phyloP scores from a whole-genome alignment of 2,888 invertebrate species.

The Drosophila demipolita region DNA sequence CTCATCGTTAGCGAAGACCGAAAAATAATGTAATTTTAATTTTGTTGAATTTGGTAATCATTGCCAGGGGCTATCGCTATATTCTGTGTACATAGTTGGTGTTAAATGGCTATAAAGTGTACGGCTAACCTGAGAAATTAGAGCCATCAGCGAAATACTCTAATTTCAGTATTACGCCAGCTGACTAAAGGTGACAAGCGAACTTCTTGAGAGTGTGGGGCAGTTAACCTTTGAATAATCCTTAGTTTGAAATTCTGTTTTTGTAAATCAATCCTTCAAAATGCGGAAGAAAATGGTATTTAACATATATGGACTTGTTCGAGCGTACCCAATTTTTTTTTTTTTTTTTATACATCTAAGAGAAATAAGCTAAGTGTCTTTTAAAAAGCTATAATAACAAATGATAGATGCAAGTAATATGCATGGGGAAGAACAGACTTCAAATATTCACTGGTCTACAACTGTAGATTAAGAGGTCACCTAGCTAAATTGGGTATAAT shows the following conservation, averaged over 20 bases:
- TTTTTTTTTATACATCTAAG: background rate
- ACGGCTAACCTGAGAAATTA: background rate
- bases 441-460: background rate
- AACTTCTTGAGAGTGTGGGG: background rate
- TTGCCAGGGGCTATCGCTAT: background rate
- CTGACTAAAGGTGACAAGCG: background rate
- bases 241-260: background rate
- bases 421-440: background rate
- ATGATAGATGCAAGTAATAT: background rate
- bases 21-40: constrained; percentile 21
- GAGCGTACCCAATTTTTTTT: background rate
- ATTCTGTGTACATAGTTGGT: background rate
- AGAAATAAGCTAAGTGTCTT: background rate
- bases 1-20: constrained; percentile 5
- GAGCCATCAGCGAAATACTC: background rate
- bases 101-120: background rate
- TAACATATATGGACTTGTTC: background rate
- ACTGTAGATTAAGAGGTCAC: background rate
- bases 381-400: background rate
- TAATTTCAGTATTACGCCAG: background rate
- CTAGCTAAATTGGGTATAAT: background rate
- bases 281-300: background rate
- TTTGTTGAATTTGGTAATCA: constrained; percentile 11
- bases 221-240: background rate
- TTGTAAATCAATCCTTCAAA: background rate